phyloP scores from a whole-genome alignment of 2,113 vertebrate genomes.

The Elachura formosa region DNA sequence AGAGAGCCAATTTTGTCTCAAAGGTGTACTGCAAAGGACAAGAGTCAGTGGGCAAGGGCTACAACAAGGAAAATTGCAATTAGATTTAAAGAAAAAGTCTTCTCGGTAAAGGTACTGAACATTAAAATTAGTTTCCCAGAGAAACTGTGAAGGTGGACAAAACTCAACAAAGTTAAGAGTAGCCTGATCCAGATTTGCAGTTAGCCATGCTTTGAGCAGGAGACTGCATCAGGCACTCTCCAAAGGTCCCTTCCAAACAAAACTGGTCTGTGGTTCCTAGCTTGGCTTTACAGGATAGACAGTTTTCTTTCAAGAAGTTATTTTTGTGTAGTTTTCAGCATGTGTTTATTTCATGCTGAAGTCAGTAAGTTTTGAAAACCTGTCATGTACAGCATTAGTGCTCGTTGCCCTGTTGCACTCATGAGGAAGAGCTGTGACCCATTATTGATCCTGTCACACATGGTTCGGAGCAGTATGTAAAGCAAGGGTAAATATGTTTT shows the following conservation, averaged over 20 bases:
- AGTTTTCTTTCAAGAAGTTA: neutral
- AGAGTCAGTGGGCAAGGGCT: neutral
- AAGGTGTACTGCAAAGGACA: neutral
- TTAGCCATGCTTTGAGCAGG: neutral
- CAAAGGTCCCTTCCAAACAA: neutral
- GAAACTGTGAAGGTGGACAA: neutral
- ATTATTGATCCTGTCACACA: fast-evolving
- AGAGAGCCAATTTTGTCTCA: neutral
- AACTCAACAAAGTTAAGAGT: neutral
- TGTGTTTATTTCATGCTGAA: neutral
- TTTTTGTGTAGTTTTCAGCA: neutral
- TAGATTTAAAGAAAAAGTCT: neutral
- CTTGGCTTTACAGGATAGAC: neutral
- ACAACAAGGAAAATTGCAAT: neutral
- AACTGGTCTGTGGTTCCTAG: neutral
- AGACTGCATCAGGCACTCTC: neutral
- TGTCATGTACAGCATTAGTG: neutral
- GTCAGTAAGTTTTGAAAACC: neutral
- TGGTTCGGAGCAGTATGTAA: neutral
- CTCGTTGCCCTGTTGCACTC: neutral
- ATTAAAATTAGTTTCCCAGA: neutral
- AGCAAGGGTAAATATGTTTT: neutral
- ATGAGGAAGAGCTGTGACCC: neutral
- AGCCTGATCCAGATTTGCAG: neutral
- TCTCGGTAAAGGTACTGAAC: neutral